Evolutionary conservation across 1,140 invertebrate genomes (phyloP), one percentile per base, ranked within the genome.

Genomic region (Triops cancriformis): DNA sequence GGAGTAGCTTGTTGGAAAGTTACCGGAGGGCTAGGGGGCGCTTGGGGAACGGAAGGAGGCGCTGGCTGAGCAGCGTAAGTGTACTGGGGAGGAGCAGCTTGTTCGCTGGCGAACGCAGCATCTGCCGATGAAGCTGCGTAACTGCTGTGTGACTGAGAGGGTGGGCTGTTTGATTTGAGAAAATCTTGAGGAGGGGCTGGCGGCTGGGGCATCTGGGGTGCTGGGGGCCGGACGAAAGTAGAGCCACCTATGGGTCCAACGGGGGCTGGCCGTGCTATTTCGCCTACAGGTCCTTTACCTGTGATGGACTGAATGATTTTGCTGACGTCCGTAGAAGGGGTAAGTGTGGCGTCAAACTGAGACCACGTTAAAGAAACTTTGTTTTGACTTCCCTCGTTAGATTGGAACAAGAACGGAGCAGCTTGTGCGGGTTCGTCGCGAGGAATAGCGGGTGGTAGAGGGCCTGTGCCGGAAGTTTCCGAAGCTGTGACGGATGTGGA

Each of bases 291-390:
- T 27, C 76, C 75, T 37, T 45, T 43, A 9, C 76, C 72, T 10
- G 78, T 75, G 11, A 79, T 79, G 23, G 51, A 45, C 14, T 74
- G 72, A 26, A 79, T 31, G 18, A 79, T 73, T 31, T 43, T 26
- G 23, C 51, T 75, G 12, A 76, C 43, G 75, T 79, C 78, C 14
- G 78, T 79, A 4, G 51, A 73, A 0, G 74, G 74, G 42, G 78
- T 79, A 26, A 79, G 64, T 11, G 26, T 76, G 1, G 75, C 78
- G 41, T 79, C 73, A 43, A 79, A 76, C 23, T 75, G 75, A 2
- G 78, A 75, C 78, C 78, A 79, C 9, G 78, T 76, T 28, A 79
- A 76, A 51, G 37, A 28, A 27, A 79, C 73, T 28, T 77, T 64
- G 41, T 79, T 79, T 18, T 42, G 31, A 18, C 64, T 28, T 7